Base-by-base conservation (phyloP, 2,888 invertebrate species). In the Apamea monoglypha region DNA sequence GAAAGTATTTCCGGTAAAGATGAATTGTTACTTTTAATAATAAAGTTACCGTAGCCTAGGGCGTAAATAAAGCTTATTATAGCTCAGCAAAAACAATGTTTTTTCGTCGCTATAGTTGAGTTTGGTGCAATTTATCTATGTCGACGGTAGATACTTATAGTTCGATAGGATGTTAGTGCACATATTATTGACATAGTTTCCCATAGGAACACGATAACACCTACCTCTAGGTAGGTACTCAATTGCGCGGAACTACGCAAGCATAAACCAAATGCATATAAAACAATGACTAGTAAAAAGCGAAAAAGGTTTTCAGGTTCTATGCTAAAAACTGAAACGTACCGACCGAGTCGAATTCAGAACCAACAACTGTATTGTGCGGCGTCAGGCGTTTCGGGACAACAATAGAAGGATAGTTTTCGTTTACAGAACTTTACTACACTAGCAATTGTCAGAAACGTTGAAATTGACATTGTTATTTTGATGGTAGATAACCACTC, bases 341-440 rank as follows among this genome's bases (percentile, higher is more conserved):
- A 79, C 61, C 50, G 67, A 67, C 50, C 36, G 78, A 77, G 78
- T 71, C 56, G 36, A 72, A 70, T 68, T 79, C 18, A 59, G 66
- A 79, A 68, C n/a, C 21, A 36, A 47, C 68, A 73, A 83, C 68
- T 72, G 63, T 68, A 80, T 80, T 69, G 85, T 69, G 85, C 72
- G 16, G 56, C 56, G 56, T 56, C 63, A 84, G 47, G n/a, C 47
- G 32, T 47, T 68, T n/a, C 70, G 53, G 32, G 6, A 84, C 71
- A 80, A 72, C 85, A 82, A 84, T 71, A 59, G 44, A n/a, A 81
- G 29, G 61, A 78, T 53, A 68, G 61, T 47, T 47, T 84, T 68
- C 56, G 61, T 84, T 63, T 47, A 47, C 63, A 78, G 16, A 78
- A 69, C 47, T 56, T 56, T 47, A 53, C 44, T 36, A 50, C 59